These are phyloP conservation scores for Ciconia boyciana DNA, from an alignment of 2,113 vertebrate species.

Conservation along the genomic window DNA sequence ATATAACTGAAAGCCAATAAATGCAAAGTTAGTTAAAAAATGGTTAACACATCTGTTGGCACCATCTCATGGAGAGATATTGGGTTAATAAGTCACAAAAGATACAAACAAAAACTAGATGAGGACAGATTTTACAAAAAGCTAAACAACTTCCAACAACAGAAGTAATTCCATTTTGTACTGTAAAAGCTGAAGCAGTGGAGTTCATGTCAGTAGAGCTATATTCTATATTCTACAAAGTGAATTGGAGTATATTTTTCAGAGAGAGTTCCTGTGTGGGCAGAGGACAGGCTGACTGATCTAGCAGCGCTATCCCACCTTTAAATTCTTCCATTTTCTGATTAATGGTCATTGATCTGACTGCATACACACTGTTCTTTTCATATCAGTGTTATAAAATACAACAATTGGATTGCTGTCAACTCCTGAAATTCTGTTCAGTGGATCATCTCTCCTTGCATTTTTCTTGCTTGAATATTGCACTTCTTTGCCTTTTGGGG, in stretches of 20 bases:
- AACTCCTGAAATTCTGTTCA: background rate
- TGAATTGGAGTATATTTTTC: background rate
- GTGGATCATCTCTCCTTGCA: background rate
- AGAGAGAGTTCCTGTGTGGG: background rate
- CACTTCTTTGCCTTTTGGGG: background rate
- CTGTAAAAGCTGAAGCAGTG: background rate
- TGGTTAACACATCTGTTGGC: background rate
- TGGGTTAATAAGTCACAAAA: background rate
- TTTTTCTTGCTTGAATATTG: background rate
- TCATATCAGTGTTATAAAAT: background rate
- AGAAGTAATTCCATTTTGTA: background rate
- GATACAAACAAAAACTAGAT: background rate
- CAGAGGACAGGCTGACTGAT: background rate
- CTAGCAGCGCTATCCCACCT: background rate
- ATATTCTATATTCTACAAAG: background rate
- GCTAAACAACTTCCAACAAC: background rate
- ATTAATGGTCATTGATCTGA: constrained; percentile 1
- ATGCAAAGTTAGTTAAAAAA: background rate
- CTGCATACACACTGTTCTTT: background rate
- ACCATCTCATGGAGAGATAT: background rate
- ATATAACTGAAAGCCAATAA: background rate
- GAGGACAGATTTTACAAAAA: background rate
- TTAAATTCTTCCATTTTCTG: background rate
- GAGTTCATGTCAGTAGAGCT: background rate
- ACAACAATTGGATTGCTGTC: background rate